Evolutionary conservation across 2,113 vertebrate species (phyloP).

Genomic region (Phyllostomus discolor): DNA sequence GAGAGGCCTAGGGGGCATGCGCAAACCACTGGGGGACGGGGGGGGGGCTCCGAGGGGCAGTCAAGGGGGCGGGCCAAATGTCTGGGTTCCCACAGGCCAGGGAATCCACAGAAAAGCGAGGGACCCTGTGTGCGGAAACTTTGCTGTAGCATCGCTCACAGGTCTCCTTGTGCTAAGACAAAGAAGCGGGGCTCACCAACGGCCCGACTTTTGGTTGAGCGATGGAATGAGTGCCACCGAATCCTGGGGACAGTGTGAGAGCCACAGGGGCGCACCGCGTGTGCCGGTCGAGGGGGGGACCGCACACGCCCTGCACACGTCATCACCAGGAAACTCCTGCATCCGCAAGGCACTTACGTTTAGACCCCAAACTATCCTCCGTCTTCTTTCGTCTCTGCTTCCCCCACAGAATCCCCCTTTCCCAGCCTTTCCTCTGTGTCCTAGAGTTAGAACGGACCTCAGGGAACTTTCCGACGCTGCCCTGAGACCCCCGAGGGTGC

Average conservation of each 20-base stretch:
- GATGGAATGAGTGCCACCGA: neutral
- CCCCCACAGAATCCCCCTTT: neutral
- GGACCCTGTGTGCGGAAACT: neutral
- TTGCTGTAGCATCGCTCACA: fast-evolving
- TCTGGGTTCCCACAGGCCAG: neutral
- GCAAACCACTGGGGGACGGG: neutral
- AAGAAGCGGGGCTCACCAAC: neutral
- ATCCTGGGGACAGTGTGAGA: neutral
- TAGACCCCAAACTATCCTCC: neutral
- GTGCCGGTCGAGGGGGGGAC: neutral
- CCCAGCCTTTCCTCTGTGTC: neutral
- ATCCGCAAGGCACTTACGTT: neutral
- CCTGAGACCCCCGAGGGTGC: neutral
- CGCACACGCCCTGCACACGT: fast-evolving
- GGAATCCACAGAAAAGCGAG: neutral
- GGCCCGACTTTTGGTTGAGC: neutral
- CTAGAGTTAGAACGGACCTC: neutral
- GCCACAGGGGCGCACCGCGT: fast-evolving
- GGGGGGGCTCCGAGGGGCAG: neutral
- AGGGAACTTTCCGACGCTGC: neutral
- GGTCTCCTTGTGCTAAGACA: neutral
- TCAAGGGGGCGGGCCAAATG: fast-evolving
- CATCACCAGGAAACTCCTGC: neutral
- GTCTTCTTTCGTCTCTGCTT: neutral
- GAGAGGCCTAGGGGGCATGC: too few species aligned